Percentiles rank a stretch among this genome's conserved stretches.
phyloP scores from a whole-genome alignment of 2,797 vertebrate species.

The Clarias platycephalus region DNA sequence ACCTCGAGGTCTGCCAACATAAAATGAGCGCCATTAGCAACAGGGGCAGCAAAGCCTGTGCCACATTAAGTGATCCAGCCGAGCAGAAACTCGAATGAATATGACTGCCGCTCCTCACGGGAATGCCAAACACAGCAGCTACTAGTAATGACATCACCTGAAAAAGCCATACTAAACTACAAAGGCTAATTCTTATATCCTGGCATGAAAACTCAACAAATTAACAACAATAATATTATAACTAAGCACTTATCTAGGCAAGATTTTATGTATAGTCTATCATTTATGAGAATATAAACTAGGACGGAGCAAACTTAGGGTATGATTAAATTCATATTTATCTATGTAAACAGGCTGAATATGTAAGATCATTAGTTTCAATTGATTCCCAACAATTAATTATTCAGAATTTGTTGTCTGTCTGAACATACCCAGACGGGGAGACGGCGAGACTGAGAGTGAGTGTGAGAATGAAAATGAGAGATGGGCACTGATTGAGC shows the following conservation, averaged over 20 bases:
- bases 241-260: not conserved
- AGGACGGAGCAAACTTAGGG: not conserved
- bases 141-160: slow-evolving; percentile 33
- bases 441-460: slow-evolving; percentile 22
- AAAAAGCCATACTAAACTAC: slow-evolving; percentile 28
- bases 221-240: not conserved
- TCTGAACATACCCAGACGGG: slow-evolving; percentile 28
- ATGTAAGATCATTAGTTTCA: slow-evolving; percentile 9
- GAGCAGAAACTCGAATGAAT: slow-evolving; percentile 53
- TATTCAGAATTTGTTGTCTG: slow-evolving; percentile 32
- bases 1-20: slow-evolving; percentile 55
- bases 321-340: not conserved
- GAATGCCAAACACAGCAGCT: slow-evolving; percentile 30
- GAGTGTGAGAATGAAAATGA: slow-evolving; percentile 8
- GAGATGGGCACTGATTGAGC: slow-evolving; percentile 21
- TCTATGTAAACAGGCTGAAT: slow-evolving; percentile 26
- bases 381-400: slow-evolving; percentile 15
- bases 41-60: slow-evolving; percentile 51
- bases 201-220: not conserved
- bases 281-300: not conserved
- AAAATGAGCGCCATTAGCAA: slow-evolving; percentile 58
- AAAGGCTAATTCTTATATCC: slow-evolving; percentile 19
- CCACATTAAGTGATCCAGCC: slow-evolving; percentile 57
- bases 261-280: not conserved
- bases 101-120: slow-evolving; percentile 36